Evolutionary conservation across 2,113 vertebrate species (phyloP), one percentile per base, ranked within the genome.

Genomic region (Megaptera novaeangliae): DNA sequence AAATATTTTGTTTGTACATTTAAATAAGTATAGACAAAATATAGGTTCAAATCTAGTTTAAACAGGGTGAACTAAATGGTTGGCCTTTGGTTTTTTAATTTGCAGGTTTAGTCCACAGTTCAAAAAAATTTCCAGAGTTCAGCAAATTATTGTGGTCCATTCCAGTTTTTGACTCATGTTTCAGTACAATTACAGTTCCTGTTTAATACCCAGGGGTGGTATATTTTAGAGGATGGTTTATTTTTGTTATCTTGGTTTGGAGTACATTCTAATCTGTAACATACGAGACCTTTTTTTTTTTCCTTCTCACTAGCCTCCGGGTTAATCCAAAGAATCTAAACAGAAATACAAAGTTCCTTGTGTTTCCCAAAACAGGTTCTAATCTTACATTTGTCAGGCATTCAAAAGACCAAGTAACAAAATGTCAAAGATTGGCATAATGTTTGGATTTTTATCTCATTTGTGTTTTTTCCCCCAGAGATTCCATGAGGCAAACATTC

Each of bases 161-260:
- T 84, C 39, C 52, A 91, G 59, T 46, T 95, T 72, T 84, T 71
- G 63, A 95, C 57, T 84, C 95, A 91, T 77, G 52, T 95, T 97
- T 75, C 81, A 95, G 59, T 88, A 74, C 44, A 84, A 94, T 85
- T 88, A 74, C 10, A 94, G 46, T 91, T 93, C 29, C 89, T 36
- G 3, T 63, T 95, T 83, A 90, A 93, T 93, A 88, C 75, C 36
- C 69, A 80, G 3, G 21, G 23, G 36, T 68, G 10, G 34, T 80
- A 72, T 92, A 68, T 63, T 92, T 13, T 59, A 84, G 66, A 85
- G 29, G 8, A 34, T 84, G 61, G 44, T 66, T 97, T 93, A 59
- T 83, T 97, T 94, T 80, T 91, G 55, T 72, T 96, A 72, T 49
- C n/a, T 94, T 80, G n/a, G 83, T 85, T 97, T 95, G 77, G 39